Evolutionary conservation across 2,888 invertebrate species (phyloP).

Genomic region (Melieria omissa): DNA sequence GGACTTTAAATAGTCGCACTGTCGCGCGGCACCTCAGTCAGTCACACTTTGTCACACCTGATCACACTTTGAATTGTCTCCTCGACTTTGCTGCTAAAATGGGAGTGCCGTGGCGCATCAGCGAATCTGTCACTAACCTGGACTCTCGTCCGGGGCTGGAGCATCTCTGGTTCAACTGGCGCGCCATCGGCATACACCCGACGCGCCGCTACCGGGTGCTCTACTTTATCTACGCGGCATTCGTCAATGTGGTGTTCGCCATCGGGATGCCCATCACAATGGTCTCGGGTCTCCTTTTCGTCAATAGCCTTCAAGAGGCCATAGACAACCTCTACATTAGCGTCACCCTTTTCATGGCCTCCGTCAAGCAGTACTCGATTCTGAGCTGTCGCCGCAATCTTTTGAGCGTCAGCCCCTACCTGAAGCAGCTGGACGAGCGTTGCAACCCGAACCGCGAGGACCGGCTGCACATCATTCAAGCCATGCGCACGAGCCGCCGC

Average conservation of each 20-base stretch:
- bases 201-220: constrained; percentile 31
- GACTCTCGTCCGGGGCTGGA: constrained; percentile 44
- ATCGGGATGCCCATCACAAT: constrained; percentile 39
- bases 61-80: background rate
- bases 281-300: constrained; percentile 34
- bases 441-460: constrained; percentile 34
- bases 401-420: constrained; percentile 19
- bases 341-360: constrained; percentile 38
- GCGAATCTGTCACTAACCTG: constrained; percentile 30
- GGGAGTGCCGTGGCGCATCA: background rate
- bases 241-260: constrained; percentile 28
- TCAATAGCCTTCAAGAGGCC: constrained; percentile 28
- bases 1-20: background rate
- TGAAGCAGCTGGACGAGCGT: constrained; percentile 43
- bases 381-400: constrained; percentile 30
- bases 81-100: no score
- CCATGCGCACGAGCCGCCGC: constrained; percentile 39
- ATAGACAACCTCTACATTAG: constrained; percentile 43
- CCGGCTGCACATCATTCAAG: constrained; percentile 36
- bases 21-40: background rate
- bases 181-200: constrained; percentile 45
- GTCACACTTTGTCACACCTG: background rate
- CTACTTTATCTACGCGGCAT: constrained; percentile 43
- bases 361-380: constrained; percentile 40
- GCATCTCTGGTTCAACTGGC: constrained; percentile 45